Evolutionary conservation across 2,888 invertebrate species (phyloP).

Genomic region (Eucera pruinosa): DNA sequence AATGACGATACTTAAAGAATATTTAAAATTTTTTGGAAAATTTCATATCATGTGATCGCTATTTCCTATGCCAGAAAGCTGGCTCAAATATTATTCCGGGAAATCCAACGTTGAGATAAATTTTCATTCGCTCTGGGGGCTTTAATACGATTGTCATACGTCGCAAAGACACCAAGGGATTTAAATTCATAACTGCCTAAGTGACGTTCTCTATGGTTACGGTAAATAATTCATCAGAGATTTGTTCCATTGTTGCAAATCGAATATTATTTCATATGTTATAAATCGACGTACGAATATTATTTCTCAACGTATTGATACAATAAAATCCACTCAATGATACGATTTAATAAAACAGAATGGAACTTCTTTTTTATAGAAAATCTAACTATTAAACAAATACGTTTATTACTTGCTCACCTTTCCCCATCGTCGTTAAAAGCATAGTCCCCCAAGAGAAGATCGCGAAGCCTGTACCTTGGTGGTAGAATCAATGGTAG

Average conservation of each 20-base stretch:
- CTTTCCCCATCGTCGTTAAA: constrained; percentile 92
- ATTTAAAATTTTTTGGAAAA: not conserved
- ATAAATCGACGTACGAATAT: no score
- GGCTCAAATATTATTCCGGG: not conserved
- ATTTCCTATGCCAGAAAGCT: not conserved
- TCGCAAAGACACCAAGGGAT: not conserved
- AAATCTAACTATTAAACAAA: not conserved
- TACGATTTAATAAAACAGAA: no score
- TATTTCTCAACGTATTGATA: not conserved
- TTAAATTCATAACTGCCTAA: constrained; percentile 1
- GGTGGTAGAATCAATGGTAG: constrained; percentile 86
- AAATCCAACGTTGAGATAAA: not conserved
- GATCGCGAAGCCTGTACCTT: constrained; percentile 90
- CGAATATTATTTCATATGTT: not conserved
- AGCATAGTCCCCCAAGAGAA: constrained; percentile 91
- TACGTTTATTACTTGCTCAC: constrained; percentile 86
- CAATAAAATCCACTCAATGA: no score
- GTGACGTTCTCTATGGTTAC: not conserved
- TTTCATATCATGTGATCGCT: not conserved
- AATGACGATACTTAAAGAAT: no score
- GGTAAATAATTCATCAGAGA: constrained; percentile 17
- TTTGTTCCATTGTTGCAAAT: not conserved
- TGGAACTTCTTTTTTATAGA: no score
- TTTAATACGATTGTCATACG: not conserved
- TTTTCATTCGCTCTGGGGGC: not conserved